Evolutionary conservation across 1,140 invertebrate genomes (phyloP), one percentile per base, ranked within the genome.

Genomic region (Diorhabda carinulata): DNA sequence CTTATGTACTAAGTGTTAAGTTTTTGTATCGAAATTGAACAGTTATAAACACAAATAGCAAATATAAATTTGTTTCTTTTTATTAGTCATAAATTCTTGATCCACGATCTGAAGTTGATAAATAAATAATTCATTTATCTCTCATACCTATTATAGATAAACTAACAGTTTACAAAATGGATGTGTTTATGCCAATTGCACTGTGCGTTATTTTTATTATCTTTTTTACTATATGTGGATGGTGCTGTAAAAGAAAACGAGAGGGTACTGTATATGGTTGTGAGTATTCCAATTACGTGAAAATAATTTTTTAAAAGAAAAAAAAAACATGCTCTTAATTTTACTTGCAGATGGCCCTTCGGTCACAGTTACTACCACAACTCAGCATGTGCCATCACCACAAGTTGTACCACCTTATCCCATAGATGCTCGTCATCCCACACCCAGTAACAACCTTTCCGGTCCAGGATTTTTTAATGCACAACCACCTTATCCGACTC

Each of bases 171-270:
- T 8, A 61, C 6, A 61, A 60, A 43, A 67, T 67, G 65, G 65
- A 67, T 60, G 10, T 67, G 42, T 67, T 67, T 60, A 67, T 67
- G 65, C 43, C 65, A 9, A 43, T 67, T 6, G 57, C 65, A 44
- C 44, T 67, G n/a, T 67, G 58, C 40, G 65, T 71, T 56, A 69
- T 73, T 60, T 66, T 70, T 61, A 66, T 76, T 41, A 68, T 76
- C 44, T 63, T 76, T 63, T 72, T 74, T 64, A 69, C 72, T 3
- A 58, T 76, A 25, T 76, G 74, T 68, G 74, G 74, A 44, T 76
- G 73, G 73, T 76, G 74, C 57, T 76, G 74, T 62, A 76, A 70
- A 61, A 72, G 70, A 65, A 76, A 74, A 67, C 72, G 70, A 56
- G 70, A 76, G 52, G 72, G 74, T 6, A 76, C 70, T 57, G 72